These are phyloP conservation scores for Drosophila bifasciata DNA, from an alignment of 1,140 invertebrate genomes.

Conservation along the genomic window DNA sequence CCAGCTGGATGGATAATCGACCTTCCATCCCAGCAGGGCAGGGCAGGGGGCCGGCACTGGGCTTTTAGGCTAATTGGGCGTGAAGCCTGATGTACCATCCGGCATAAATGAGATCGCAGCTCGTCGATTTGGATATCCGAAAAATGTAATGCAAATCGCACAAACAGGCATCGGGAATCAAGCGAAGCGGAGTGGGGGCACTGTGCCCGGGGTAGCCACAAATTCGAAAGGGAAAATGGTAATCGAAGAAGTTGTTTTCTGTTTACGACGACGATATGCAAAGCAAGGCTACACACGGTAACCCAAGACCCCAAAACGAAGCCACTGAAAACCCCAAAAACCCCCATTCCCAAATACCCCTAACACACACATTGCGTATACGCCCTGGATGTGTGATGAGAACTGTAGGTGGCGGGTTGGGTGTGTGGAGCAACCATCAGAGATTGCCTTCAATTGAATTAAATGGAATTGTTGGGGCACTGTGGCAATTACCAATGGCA, in stretches of 20 bases:
- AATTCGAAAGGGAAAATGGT: constrained; percentile 14
- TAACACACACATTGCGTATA: constrained; percentile 30
- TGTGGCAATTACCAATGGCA: background rate
- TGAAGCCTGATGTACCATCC: constrained; percentile 38
- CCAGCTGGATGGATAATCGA: constrained; percentile 23
- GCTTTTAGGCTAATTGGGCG: constrained; percentile 77
- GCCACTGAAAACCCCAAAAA: background rate
- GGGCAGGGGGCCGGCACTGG: constrained; percentile 21
- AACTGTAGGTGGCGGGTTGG: too few relatives aligned
- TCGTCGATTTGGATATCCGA: constrained; percentile 28
- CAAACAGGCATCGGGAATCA: too few relatives aligned
- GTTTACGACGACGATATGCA: constrained; percentile 12
- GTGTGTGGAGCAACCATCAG: constrained; percentile 1
- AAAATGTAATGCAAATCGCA: constrained; percentile 30
- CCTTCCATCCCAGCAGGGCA: constrained; percentile 13
- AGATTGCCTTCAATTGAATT: constrained; percentile 34
- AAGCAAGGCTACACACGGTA: constrained; percentile 11
- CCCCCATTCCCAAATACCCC: background rate
- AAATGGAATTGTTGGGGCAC: constrained; percentile 10
- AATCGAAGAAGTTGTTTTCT: constrained; percentile 26
- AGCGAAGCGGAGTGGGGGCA: background rate
- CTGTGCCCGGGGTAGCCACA: too few relatives aligned
- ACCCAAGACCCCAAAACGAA: background rate
- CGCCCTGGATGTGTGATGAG: constrained; percentile 2
- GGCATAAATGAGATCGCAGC: constrained; percentile 34